A percentile compares a stretch with the other conserved stretches of the same genome.
Evolutionary conservation across 1,140 invertebrate species (phyloP).

Genomic region (Adelges cooleyi): DNA sequence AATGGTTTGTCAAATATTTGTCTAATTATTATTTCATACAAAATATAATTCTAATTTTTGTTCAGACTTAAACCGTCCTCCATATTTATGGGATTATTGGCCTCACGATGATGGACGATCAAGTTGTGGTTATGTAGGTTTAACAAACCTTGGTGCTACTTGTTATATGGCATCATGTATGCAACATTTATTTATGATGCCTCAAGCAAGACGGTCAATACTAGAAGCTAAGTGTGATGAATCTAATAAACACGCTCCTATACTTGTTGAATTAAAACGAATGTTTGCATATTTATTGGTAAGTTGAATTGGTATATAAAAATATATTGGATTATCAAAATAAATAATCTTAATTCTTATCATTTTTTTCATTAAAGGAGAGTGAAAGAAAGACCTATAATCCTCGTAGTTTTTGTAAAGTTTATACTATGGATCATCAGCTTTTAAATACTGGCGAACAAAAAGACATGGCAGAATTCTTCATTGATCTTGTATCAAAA

Average conservation of each 20-base stretch:
- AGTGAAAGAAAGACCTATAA: conserved; percentile 92
- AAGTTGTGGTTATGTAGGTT: conserved; percentile 85
- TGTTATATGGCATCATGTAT: conserved; percentile 96
- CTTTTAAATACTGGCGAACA: conserved; percentile 91
- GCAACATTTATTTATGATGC: conserved; percentile 95
- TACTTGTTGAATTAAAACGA: conserved; percentile 73
- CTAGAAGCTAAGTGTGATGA: conserved; percentile 43
- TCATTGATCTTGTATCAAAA: conserved; percentile 90
- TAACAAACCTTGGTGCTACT: conserved; percentile 88
- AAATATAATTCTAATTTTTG: conserved; percentile 17
- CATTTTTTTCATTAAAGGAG: conserved; percentile 46
- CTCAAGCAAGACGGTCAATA: conserved; percentile 71
- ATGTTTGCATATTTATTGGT: conserved; percentile 91
- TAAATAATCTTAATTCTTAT: not conserved
- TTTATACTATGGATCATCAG: conserved; percentile 93
- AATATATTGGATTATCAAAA: not conserved
- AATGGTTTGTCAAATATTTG: conserved; percentile 56
- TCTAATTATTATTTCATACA: conserved; percentile 16
- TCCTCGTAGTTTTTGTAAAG: conserved; percentile 86
- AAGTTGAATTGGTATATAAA: conserved; percentile 32
- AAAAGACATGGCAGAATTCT: conserved; percentile 97
- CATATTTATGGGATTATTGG: conserved; percentile 95
- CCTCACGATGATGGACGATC: conserved; percentile 86
- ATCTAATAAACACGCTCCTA: conserved; percentile 61
- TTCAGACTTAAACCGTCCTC: conserved; percentile 55